Base-by-base conservation (phyloP, 1,140 invertebrate species). In the Lepidurus packardi region DNA sequence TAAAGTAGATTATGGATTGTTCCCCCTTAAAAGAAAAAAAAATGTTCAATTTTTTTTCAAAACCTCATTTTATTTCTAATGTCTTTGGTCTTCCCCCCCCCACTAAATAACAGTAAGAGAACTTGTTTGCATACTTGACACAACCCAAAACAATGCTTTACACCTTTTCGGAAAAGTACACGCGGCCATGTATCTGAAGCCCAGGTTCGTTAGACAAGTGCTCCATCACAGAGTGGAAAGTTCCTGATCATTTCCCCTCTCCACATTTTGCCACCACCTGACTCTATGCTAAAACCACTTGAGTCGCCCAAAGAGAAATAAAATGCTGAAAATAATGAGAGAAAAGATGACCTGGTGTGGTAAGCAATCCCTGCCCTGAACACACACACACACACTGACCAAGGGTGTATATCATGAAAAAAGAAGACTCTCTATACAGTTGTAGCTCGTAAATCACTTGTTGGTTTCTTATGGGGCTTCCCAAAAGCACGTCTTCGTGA, bases 1-100 rank as follows among this genome's bases (percentile, higher is more conserved):
- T 65, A 65, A 65, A 65, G 53, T 65, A 65, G 53, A 65, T 65
- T 65, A 65, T 65, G 53, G 53, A 65, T 65, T 65, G 53, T 65
- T 21, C 53, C 21, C 21, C 53, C 45, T 16, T 34, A 34, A 34
- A 34, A 34, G 3, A 3, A 34, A 34, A 34, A 34, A 34, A 34
- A 34, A 34, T 34, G 3, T 3, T 4, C 34, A 34, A 34, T 47
- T 47, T 47, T 47, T 2, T 65, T 65, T 65, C 53, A n/a, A n/a
- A n/a, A n/a, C n/a, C n/a, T n/a, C n/a, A n/a, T n/a, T 47, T 47
- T 47, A 11, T 65, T 65, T 65, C 53, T 65, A 34, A 34, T 34
- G 3, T 65, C 53, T 65, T 65, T n/a, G 21, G 16, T 65, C 21
- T 65, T 8, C 53, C 21, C 16, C 21, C 53, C 21, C 16, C 53